Evolutionary conservation across 2,888 invertebrate species (phyloP).

Genomic region (Gasteruption jaculator): DNA sequence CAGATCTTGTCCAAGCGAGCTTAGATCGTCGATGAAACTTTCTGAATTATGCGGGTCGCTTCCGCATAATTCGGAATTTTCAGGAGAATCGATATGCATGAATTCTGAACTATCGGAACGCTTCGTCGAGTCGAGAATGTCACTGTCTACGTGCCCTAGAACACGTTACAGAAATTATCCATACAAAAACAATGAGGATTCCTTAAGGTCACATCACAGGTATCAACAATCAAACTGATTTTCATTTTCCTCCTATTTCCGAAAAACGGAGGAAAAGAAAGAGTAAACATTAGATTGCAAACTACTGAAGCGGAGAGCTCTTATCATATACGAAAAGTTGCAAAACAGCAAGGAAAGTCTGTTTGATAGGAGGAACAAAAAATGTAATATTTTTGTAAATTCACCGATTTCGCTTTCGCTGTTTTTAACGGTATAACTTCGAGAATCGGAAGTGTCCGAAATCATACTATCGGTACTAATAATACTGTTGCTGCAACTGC

Average conservation of each 20-base stretch:
- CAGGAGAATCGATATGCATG: conserved; percentile 79
- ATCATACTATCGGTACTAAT: conserved; percentile 41
- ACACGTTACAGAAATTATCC: conserved; percentile 37
- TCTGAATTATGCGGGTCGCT: conserved; percentile 75
- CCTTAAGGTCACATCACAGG: no score
- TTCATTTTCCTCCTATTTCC: no score
- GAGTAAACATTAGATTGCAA: no score
- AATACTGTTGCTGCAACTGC: conserved; percentile 43
- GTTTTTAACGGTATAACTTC: conserved; percentile 36
- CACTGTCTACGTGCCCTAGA: conserved; percentile 44
- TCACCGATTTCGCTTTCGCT: conserved; percentile 47
- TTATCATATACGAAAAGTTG: conserved; percentile 2
- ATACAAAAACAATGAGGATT: conserved; percentile 12
- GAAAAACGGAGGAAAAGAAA: no score
- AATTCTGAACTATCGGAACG: conserved; percentile 52
- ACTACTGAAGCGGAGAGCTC: no score
- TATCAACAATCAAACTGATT: not conserved
- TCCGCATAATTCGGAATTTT: conserved; percentile 67
- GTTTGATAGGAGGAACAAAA: not conserved
- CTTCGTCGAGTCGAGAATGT: conserved; percentile 43
- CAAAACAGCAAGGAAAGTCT: not conserved
- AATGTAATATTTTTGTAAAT: conserved; percentile 10
- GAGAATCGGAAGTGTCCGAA: conserved; percentile 40
- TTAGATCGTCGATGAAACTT: conserved; percentile 74
- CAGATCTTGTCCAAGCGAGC: conserved; percentile 66